phyloP scores from a whole-genome alignment of 2,113 vertebrate species.

The Thalassoma bifasciatum region DNA sequence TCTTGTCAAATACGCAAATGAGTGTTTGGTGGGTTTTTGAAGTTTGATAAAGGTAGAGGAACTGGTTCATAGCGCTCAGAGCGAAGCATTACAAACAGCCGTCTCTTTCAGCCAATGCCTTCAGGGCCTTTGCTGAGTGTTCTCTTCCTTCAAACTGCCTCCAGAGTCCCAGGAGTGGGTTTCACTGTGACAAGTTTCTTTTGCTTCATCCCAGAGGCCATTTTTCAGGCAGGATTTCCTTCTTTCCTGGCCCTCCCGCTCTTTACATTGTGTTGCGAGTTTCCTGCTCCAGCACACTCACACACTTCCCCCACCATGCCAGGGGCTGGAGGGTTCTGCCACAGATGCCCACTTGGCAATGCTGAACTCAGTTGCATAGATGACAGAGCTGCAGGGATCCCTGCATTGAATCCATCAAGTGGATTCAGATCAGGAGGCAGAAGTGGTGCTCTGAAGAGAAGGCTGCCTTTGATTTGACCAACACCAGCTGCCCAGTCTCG shows the following conservation, averaged over 20 bases:
- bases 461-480: slow-evolving; percentile 61
- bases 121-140: background rate
- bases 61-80: background rate
- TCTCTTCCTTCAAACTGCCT: background rate
- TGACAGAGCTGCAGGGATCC: background rate
- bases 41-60: background rate
- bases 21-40: too few relatives aligned
- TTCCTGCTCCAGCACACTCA: slow-evolving; percentile 75
- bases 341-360: slow-evolving; percentile 38
- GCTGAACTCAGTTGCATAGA: slow-evolving; percentile 16
- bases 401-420: slow-evolving; percentile 16
- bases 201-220: slow-evolving; percentile 76
- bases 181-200: slow-evolving; percentile 58
- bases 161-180: slow-evolving; percentile 23
- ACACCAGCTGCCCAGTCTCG: slow-evolving; percentile 75
- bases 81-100: background rate
- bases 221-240: slow-evolving; percentile 84
- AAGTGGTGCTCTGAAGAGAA: slow-evolving; percentile 57
- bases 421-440: slow-evolving; percentile 28
- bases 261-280: slow-evolving; percentile 84
- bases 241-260: slow-evolving; percentile 84
- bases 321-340: slow-evolving; percentile 30
- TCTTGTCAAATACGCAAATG: too few relatives aligned
- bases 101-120: background rate
- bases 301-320: slow-evolving; percentile 6